Evolutionary conservation across 2,888 invertebrate genomes (phyloP).

Genomic region (Listrodromus nycthemerus): DNA sequence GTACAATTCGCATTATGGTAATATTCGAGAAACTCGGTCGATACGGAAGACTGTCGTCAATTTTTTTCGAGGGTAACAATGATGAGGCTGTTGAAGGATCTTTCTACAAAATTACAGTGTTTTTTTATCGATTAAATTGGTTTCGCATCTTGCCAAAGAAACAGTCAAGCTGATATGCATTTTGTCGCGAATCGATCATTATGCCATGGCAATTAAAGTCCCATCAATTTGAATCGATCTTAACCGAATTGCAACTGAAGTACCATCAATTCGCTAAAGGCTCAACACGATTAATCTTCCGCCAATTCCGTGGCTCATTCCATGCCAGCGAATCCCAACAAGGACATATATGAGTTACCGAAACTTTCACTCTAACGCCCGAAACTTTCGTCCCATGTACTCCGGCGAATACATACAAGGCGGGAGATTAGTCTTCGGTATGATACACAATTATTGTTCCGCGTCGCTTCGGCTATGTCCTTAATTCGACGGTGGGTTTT

Average conservation of each 20-base stretch:
- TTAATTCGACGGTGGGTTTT: constrained; percentile 50
- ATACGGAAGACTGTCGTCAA: too few species aligned
- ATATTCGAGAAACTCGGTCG: neutral
- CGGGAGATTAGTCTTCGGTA: constrained; percentile 37
- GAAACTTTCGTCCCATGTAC: neutral
- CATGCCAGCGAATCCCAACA: neutral
- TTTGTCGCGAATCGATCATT: too few species aligned
- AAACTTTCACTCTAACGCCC: neutral
- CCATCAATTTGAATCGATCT: too few species aligned
- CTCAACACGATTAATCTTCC: neutral
- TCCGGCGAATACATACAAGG: neutral
- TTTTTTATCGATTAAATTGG: too few species aligned
- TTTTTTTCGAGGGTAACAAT: too few species aligned
- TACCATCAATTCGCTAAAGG: neutral
- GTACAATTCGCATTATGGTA: neutral
- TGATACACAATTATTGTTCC: constrained; percentile 60
- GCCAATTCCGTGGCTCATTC: neutral
- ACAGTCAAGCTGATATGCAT: too few species aligned
- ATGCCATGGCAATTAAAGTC: too few species aligned
- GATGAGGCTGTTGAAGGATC: too few species aligned
- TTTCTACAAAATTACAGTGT: too few species aligned
- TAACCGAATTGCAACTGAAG: neutral
- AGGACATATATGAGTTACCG: constrained; percentile 5
- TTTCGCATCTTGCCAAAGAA: too few species aligned
- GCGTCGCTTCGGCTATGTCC: constrained; percentile 36